Base-by-base conservation (phyloP, 1,140 invertebrate species). In the Calosoma granatense region DNA sequence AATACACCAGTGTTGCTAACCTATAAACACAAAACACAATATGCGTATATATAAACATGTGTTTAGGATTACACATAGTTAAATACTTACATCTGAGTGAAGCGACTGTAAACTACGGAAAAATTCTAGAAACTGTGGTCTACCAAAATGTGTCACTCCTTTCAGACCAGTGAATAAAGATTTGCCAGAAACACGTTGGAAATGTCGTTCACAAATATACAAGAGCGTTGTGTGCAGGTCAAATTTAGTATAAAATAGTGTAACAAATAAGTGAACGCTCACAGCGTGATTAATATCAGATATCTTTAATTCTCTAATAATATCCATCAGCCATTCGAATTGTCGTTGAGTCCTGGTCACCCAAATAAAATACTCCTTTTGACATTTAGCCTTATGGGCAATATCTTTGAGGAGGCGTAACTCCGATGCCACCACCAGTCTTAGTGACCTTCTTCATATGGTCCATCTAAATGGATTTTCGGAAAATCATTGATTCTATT, bases 241-340 rank as follows among this genome's bases (percentile, higher is more conserved):
- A 67, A 78, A 82, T 64, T 81, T 81, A 58, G 79, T 69, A 59
- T 77, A 79, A 63, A 81, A 77, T 61, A 81, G 77, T 1, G 80
- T 81, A 20, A 82, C 76, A 61, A 81, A 82, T 36, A 81, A 75
- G 59, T 81, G 80, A 51, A 70, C 66, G 17, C 72, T 71, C 20
- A 81, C 67, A n/a, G 77, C 60, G 39, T 70, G 62, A 22, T 71
- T 70, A 9, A 59, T 52, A 61, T 76, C 74, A 53, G 61, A 61
- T 22, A 63, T 61, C 63, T 78, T 76, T 0, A 74, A 59, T 15
- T 78, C 71, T 60, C 73, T 65, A 20, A 82, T 72, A 41, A 82
- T 78, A 59, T 82, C 80, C 0, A 79, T 72, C 62, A 82, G 65
- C 79, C 80, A 82, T 66, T 82, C 80, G 67, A 81, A 82, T 59